Evolutionary conservation across 2,888 invertebrate species (phyloP).

Genomic region (Antheraea assamensis): DNA sequence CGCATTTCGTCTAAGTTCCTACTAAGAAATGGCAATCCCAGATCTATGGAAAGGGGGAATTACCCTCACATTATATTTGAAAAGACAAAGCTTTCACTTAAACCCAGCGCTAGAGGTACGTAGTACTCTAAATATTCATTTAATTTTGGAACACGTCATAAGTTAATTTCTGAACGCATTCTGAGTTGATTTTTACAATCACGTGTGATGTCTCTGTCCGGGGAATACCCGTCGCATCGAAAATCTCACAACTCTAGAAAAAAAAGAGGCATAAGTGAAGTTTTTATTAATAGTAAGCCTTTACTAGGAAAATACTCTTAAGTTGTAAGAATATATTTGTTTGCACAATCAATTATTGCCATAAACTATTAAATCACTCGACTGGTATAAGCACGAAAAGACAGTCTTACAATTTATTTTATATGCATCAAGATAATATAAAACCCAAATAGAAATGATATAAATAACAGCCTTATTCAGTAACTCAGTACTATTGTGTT

Average conservation of each 20-base stretch:
- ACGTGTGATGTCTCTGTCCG: neutral
- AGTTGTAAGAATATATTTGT: neutral
- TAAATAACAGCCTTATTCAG: conserved; percentile 44
- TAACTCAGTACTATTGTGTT: conserved; percentile 32
- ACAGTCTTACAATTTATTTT: conserved; percentile 1
- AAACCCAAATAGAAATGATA: conserved; percentile 20
- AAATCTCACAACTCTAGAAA: neutral
- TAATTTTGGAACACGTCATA: neutral
- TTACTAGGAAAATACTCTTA: neutral
- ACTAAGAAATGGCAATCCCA: neutral
- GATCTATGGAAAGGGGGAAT: neutral
- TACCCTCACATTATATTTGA: no score
- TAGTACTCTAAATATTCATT: neutral
- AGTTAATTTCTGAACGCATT: neutral
- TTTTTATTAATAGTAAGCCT: neutral
- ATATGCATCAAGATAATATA: neutral
- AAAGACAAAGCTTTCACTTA: neutral
- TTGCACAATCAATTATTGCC: neutral
- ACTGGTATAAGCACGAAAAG: neutral
- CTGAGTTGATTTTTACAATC: neutral
- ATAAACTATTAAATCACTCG: neutral
- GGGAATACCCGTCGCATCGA: neutral
- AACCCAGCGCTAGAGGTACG: neutral
- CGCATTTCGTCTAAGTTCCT: no score
- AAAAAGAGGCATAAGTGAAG: neutral